Evolutionary conservation across 2,113 vertebrate species (phyloP), one percentile per base, ranked within the genome.

Genomic region (Xenotilapia flavipinnis): DNA sequence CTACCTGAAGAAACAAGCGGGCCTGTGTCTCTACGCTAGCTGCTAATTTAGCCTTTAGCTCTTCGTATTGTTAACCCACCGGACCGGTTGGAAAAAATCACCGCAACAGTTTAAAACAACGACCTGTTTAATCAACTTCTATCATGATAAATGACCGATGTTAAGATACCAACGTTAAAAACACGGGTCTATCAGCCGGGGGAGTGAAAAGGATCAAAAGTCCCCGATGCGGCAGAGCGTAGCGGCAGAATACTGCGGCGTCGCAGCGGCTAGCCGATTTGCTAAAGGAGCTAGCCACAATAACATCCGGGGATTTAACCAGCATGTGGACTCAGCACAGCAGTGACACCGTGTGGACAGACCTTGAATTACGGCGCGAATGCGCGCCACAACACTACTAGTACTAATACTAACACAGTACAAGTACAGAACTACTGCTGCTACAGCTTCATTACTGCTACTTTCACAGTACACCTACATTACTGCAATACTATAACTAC

Each of bases 301-400:
- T 70, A 95, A 95, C 95, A 96, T 96, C 94, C 95, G 95, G 95
- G 95, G 33, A 94, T 84, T 94, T 95, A 81, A 93, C 84, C n/a
- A 42, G 47, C 55, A 56, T 65, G 23, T 26, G 36, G 51, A 15
- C 31, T 17, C 53, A 0, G 47, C 75, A 17, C 86, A 84, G 1
- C 17, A 70, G 87, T 83, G 92, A 58, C 93, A 4, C 49, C 45
- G 2, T 2, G 65, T 38, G 94, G 92, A 45, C 6, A 31, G 6
- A 23, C 0, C 0, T 21, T 1, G 33, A 75, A 90, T 40, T 90
- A 49, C 84, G 81, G 7, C 5, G 31, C 17, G 31, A 33, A 62
- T 62, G 58, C 58, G 5, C 15, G 58, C 28, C 58, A 62, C 58
- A 62, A 19, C 58, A 1, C 0, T 60, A 4, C 28, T 19, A 19